Conservation (phyloP, 2,888 invertebrate species). For the Apocheima hispidaria region DNA sequence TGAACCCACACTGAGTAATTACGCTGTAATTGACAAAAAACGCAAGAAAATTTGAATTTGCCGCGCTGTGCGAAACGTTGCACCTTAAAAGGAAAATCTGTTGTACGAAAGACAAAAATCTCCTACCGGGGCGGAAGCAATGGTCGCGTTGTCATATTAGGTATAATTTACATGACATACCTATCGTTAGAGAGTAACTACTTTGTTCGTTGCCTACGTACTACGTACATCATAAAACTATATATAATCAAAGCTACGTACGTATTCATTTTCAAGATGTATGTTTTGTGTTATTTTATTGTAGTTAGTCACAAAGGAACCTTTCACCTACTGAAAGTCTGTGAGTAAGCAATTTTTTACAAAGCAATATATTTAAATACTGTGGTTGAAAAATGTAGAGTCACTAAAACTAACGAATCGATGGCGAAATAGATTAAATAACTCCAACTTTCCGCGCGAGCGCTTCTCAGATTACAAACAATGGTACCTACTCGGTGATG, state of each 20-base stretch:
- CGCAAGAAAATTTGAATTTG: too few relatives aligned
- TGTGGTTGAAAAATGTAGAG: conserved; percentile 21
- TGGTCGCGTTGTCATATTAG: too few relatives aligned
- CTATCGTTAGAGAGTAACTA: too few relatives aligned
- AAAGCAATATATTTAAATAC: conserved; percentile 5
- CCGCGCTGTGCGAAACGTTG: too few relatives aligned
- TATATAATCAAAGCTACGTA: background rate
- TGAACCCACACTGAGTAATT: too few relatives aligned
- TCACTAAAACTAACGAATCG: conserved; percentile 35
- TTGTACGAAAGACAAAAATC: too few relatives aligned
- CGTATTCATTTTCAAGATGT: background rate
- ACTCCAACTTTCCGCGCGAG: conserved; percentile 30
- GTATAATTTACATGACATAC: too few relatives aligned
- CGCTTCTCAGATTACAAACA: conserved; percentile 42
- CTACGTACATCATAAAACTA: background rate
- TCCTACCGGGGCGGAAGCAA: too few relatives aligned
- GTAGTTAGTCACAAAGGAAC: conserved; percentile 12
- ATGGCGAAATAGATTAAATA: conserved; percentile 18
- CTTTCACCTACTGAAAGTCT: conserved; percentile 28
- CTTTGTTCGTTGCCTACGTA: too few relatives aligned
- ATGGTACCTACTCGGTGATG: conserved; percentile 41
- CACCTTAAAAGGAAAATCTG: too few relatives aligned
- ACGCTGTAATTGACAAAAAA: too few relatives aligned
- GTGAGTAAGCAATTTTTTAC: conserved; percentile 9
- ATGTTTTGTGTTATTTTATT: background rate